phyloP scores from a whole-genome alignment of 2,888 invertebrate genomes.

The Cerceris rybyensis region DNA sequence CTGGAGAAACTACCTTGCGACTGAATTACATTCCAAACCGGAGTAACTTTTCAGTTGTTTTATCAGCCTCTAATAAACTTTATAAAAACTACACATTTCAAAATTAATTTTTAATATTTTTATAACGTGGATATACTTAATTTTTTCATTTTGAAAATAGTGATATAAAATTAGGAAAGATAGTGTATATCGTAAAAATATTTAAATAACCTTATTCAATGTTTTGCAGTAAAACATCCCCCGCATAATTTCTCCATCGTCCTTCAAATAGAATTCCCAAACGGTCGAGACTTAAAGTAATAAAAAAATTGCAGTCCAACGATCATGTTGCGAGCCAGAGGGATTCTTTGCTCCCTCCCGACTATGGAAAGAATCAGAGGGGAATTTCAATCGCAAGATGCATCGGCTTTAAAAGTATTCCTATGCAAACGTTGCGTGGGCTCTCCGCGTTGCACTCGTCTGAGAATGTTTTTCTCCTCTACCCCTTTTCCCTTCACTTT shows the following conservation, averaged over 20 bases:
- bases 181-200: too few species aligned
- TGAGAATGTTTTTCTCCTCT: constrained; percentile 50
- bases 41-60: constrained; percentile 5
- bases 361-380: constrained; percentile 20
- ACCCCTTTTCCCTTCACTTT: constrained; percentile 4
- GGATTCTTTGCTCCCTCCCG: constrained; percentile 15
- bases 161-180: too few species aligned
- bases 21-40: constrained; percentile 54
- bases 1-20: constrained; percentile 47
- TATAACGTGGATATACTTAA: too few species aligned
- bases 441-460: constrained; percentile 28
- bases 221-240: too few species aligned
- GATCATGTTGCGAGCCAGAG: background rate
- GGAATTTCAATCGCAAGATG: constrained; percentile 58
- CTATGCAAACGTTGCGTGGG: constrained; percentile 30
- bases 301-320: background rate
- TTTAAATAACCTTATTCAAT: too few species aligned
- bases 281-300: too few species aligned
- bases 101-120: too few species aligned
- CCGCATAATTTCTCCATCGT: too few species aligned
- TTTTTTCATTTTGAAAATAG: too few species aligned
- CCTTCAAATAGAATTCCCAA: too few species aligned
- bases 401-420: constrained; percentile 52
- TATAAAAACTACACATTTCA: constrained; percentile 5
- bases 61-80: constrained; percentile 29